These are phyloP conservation scores for Pyrocephalus nanus DNA, from an alignment of 2,797 vertebrate genomes.

Conservation along the genomic window DNA sequence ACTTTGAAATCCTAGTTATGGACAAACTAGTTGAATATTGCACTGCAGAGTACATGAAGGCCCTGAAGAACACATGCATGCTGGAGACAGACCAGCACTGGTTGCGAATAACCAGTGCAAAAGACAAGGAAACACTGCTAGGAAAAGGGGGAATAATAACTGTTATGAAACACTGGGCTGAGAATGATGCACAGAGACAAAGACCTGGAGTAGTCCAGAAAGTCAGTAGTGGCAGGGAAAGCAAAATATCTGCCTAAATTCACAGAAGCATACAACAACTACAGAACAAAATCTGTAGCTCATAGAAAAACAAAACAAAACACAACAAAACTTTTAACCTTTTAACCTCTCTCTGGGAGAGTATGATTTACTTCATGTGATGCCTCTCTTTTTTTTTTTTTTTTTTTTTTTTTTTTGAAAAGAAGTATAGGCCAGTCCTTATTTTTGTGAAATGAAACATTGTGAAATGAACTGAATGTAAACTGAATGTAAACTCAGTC, in stretches of 20 bases:
- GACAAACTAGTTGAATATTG: rapidly evolving
- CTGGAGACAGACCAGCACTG: not conserved
- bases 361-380: not conserved
- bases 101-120: not conserved
- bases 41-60: not conserved
- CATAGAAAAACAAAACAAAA: not conserved
- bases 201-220: not conserved
- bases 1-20: not conserved
- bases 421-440: not conserved
- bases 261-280: not conserved
- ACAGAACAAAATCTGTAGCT: not conserved
- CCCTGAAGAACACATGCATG: not conserved
- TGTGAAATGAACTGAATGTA: not conserved
- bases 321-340: not conserved
- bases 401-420: too few relatives aligned
- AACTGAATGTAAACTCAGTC: not conserved
- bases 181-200: not conserved
- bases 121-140: not conserved
- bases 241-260: not conserved
- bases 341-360: not conserved
- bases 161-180: not conserved
- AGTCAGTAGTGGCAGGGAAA: not conserved
- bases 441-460: not conserved
- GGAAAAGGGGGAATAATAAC: not conserved
- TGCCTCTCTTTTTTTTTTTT: not conserved